phyloP scores from a whole-genome alignment of 2,888 invertebrate species.

The Macaria notata region DNA sequence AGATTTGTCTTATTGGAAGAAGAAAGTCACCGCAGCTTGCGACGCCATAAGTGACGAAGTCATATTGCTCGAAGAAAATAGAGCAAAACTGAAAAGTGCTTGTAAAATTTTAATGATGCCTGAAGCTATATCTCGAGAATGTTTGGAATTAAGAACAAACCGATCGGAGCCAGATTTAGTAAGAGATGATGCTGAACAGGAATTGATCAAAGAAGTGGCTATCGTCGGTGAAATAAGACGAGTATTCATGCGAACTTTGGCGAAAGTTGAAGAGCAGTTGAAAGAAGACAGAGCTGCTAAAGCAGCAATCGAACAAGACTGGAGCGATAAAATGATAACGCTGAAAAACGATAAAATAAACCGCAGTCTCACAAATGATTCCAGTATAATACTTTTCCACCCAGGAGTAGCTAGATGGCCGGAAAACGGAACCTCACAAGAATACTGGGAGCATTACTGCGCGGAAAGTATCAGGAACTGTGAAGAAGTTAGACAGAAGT shows the following conservation, averaged over 20 bases:
- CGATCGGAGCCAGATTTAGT: constrained; percentile 89
- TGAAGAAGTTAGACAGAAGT: constrained; percentile 88
- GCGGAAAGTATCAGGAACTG: constrained; percentile 88
- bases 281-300: constrained; percentile 90
- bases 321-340: constrained; percentile 93
- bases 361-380: constrained; percentile 84
- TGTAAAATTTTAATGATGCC: constrained; percentile 86
- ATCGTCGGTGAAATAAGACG: constrained; percentile 87
- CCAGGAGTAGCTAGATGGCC: constrained; percentile 91
- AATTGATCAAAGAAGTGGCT: constrained; percentile 88
- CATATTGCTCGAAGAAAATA: constrained; percentile 83
- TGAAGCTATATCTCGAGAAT: constrained; percentile 87
- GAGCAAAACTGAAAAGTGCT: constrained; percentile 85
- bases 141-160: constrained; percentile 85
- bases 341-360: constrained; percentile 87
- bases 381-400: constrained; percentile 86
- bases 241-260: constrained; percentile 83
- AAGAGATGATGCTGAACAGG: constrained; percentile 90
- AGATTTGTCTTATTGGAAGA: constrained; percentile 85
- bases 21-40: constrained; percentile 84
- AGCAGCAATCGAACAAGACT: constrained; percentile 90
- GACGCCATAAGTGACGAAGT: constrained; percentile 86
- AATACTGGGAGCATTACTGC: constrained; percentile 92
- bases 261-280: constrained; percentile 84
- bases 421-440: constrained; percentile 85